Conservation (phyloP, 1,140 invertebrate genomes). For the Gonioctena quinquepunctata region DNA sequence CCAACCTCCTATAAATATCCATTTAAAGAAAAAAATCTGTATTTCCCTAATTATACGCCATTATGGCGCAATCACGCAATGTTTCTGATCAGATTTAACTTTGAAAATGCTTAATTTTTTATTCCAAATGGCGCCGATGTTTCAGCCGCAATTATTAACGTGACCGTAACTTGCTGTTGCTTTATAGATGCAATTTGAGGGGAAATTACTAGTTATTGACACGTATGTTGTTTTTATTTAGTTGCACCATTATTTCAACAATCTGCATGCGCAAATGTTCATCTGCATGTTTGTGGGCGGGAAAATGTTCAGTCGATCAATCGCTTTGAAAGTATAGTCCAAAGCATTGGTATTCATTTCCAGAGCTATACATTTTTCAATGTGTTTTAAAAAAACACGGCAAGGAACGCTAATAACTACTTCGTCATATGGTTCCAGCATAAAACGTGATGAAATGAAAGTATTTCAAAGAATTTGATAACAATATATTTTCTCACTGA, state of each 20-base stretch:
- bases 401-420: no score
- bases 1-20: not conserved
- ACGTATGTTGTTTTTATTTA: slow-evolving; percentile 6
- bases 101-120: not conserved
- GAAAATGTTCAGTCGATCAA: not conserved
- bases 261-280: not conserved
- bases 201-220: slow-evolving; percentile 1
- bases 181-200: not conserved
- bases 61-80: slow-evolving; percentile 10
- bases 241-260: not conserved
- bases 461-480: no score
- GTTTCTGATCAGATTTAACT: slow-evolving; percentile 13
- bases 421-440: no score
- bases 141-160: not conserved
- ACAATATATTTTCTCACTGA: no score
- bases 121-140: slow-evolving; percentile 6
- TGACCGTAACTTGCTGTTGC: not conserved
- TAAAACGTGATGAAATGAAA: no score
- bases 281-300: not conserved
- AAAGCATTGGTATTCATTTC: no score
- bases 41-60: slow-evolving; percentile 11
- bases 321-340: no score
- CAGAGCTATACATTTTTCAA: no score
- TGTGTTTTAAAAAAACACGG: no score
- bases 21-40: not conserved